Evolutionary conservation across 2,113 vertebrate genomes (phyloP).

Genomic region (Monarcha castaneiventris): DNA sequence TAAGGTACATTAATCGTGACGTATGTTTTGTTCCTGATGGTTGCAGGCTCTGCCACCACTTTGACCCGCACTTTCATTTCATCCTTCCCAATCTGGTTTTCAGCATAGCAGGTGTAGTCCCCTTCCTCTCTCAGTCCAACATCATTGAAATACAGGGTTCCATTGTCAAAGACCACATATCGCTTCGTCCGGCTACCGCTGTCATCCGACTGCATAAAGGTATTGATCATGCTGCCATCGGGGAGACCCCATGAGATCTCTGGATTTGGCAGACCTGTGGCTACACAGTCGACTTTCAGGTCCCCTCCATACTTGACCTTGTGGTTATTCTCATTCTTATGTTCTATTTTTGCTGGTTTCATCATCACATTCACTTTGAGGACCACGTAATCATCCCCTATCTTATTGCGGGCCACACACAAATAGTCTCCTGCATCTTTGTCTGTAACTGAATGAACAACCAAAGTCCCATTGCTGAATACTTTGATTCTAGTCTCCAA

Average conservation of each 20-base stretch:
- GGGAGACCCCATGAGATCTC: constrained; percentile 91
- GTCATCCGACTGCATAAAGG: constrained; percentile 73
- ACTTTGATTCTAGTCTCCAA: constrained; percentile 84
- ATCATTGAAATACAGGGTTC: constrained; percentile 86
- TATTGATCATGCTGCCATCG: constrained; percentile 87
- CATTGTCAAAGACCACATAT: constrained; percentile 89
- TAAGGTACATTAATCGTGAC: constrained; percentile 73
- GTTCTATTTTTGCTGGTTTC: constrained; percentile 85
- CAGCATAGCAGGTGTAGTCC: constrained; percentile 89
- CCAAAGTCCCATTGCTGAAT: constrained; percentile 83
- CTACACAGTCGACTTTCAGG: constrained; percentile 89
- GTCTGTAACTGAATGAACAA: constrained; percentile 81
- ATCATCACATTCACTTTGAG: constrained; percentile 84
- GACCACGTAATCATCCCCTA: constrained; percentile 83
- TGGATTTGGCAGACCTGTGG: constrained; percentile 87
- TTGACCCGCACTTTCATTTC: constrained; percentile 88
- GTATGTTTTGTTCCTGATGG: constrained; percentile 72
- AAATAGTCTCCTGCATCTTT: constrained; percentile 88
- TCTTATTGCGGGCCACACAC: constrained; percentile 87
- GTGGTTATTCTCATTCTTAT: constrained; percentile 76
- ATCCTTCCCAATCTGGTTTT: constrained; percentile 90
- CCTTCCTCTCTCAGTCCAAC: constrained; percentile 85
- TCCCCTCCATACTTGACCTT: constrained; percentile 80
- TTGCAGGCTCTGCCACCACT: constrained; percentile 71
- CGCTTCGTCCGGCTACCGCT: constrained; percentile 73